Conservation (phyloP, 2,797 vertebrate genomes). For the Holocentrus rufus region DNA sequence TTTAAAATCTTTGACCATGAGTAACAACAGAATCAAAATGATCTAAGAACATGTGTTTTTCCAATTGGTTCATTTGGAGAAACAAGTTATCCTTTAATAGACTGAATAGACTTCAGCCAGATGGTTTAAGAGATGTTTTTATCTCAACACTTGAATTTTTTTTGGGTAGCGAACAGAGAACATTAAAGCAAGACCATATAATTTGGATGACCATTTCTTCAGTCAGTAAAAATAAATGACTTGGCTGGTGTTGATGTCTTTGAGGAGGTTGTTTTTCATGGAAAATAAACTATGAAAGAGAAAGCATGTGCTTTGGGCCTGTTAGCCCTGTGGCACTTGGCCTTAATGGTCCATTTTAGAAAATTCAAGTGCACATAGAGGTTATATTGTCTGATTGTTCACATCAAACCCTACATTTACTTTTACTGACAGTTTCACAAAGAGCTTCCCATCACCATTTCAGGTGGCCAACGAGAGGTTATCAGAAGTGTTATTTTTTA, state of each 20-base stretch:
- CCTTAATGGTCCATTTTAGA: background rate
- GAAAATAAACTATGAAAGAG: constrained; percentile 59
- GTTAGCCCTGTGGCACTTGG: constrained; percentile 68
- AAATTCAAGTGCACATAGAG: background rate
- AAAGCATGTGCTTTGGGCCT: constrained; percentile 66
- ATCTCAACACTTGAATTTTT: constrained; percentile 76
- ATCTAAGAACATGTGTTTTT: constrained; percentile 76
- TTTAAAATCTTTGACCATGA: constrained; percentile 73
- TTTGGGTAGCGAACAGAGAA: constrained; percentile 79
- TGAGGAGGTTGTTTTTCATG: constrained; percentile 75
- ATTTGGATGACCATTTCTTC: constrained; percentile 74
- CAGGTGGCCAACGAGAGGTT: background rate
- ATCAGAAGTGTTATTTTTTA: constrained; percentile 65
- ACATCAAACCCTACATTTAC: constrained; percentile 69
- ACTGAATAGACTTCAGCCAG: constrained; percentile 65
- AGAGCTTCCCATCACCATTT: background rate
- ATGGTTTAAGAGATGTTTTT: constrained; percentile 79
- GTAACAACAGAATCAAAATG: constrained; percentile 68
- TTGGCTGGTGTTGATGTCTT: constrained; percentile 77
- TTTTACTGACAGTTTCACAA: constrained; percentile 55
- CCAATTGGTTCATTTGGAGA: constrained; percentile 66
- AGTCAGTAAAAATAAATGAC: constrained; percentile 62
- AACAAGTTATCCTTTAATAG: constrained; percentile 82
- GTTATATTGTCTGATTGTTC: constrained; percentile 72
- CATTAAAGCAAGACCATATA: constrained; percentile 74